Percentiles rank a stretch among this genome's conserved stretches.
These are phyloP conservation scores for Meriones unguiculatus DNA, from an alignment of 2,113 vertebrate genomes.

Conservation along the genomic window DNA sequence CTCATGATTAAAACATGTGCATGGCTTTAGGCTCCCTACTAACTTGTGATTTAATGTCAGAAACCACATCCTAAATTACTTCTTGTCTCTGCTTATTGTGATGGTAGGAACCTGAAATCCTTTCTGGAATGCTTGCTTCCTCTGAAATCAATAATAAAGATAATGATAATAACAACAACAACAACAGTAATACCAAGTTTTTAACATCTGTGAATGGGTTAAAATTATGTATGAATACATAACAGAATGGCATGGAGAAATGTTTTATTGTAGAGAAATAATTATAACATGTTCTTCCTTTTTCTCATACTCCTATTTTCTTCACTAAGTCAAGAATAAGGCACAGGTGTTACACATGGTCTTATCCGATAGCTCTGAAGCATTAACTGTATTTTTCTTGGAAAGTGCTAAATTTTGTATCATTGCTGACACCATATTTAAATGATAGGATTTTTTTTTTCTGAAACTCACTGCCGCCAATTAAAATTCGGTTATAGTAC, in stretches of 20 bases:
- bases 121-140: not conserved
- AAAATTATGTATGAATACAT: not conserved
- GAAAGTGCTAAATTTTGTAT: constrained; percentile 20
- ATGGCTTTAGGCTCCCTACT: not conserved
- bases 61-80: not conserved
- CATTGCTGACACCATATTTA: constrained; percentile 31
- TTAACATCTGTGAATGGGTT: not conserved
- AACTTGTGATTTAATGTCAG: not conserved
- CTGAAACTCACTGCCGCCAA: constrained; percentile 54
- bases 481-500: constrained; percentile 63
- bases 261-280: not conserved
- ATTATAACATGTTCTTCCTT: constrained; percentile 7
- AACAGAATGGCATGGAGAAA: not conserved
- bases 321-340: constrained; percentile 33
- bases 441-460: constrained; percentile 49
- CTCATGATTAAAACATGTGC: not conserved
- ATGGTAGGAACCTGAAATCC: not conserved
- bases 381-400: constrained; percentile 45
- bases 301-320: not conserved
- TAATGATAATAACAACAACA: not conserved
- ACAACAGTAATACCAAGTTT: not conserved
- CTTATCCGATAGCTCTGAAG: not conserved
- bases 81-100: not conserved
- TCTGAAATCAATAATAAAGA: not conserved
- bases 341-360: not conserved